These are phyloP conservation scores for Scleropages formosus DNA, from an alignment of 2,797 vertebrate genomes.

Conservation along the genomic window DNA sequence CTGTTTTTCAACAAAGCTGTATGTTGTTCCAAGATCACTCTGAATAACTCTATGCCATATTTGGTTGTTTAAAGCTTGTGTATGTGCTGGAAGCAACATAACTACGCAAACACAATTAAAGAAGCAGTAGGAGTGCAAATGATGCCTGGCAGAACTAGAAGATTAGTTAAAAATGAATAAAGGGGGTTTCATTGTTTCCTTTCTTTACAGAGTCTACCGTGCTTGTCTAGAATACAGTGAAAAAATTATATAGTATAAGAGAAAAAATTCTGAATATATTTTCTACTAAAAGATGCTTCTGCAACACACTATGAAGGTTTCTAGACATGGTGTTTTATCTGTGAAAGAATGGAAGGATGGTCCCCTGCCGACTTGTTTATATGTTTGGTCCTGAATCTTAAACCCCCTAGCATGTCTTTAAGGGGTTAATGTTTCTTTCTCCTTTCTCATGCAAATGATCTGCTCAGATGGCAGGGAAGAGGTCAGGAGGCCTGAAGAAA, in stretches of 20 bases:
- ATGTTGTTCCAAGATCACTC: slow-evolving; percentile 74
- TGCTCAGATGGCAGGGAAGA: slow-evolving; percentile 90
- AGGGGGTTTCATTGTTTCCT: no score
- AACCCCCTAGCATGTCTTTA: slow-evolving; percentile 50
- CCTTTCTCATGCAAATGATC: slow-evolving; percentile 76
- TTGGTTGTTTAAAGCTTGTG: slow-evolving; percentile 76
- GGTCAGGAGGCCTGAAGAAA: slow-evolving; percentile 91
- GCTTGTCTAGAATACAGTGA: no score
- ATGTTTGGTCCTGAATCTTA: slow-evolving; percentile 77
- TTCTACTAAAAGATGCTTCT: no score
- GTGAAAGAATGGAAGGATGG: slow-evolving; percentile 73
- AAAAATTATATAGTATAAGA: no score
- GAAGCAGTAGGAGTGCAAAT: slow-evolving; percentile 38
- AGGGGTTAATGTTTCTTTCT: slow-evolving; percentile 40
- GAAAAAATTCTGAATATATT: no score
- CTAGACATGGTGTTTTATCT: no score
- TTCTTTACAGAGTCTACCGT: no score
- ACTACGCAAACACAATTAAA: slow-evolving; percentile 58
- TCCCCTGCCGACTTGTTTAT: slow-evolving; percentile 77
- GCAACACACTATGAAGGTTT: no score
- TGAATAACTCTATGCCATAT: slow-evolving; percentile 72
- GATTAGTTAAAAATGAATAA: no score
- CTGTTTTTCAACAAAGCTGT: no score
- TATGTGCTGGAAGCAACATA: slow-evolving; percentile 61
- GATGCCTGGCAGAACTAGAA: no score